phyloP scores from a whole-genome alignment of 2,113 vertebrate species.

The Sterna hirundo region DNA sequence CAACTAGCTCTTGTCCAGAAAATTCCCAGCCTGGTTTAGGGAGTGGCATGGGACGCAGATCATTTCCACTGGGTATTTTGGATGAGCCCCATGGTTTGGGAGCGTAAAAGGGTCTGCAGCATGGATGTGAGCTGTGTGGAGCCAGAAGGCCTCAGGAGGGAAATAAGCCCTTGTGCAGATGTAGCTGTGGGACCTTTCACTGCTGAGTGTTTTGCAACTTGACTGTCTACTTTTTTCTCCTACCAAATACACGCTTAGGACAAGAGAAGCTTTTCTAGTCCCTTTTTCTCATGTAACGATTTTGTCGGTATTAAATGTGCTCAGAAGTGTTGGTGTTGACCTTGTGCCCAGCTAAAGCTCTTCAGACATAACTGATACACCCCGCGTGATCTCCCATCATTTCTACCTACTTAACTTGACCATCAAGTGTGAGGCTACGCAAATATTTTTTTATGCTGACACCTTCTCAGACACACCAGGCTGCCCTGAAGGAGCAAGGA shows the following conservation, averaged over 20 bases:
- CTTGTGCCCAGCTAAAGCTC: background rate
- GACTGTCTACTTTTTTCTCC: background rate
- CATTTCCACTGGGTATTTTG: background rate
- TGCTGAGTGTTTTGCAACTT: background rate
- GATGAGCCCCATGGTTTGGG: background rate
- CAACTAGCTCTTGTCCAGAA: background rate
- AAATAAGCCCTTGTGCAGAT: background rate
- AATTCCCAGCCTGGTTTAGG: background rate
- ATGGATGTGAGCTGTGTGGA: background rate
- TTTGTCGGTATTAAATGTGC: background rate
- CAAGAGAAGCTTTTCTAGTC: background rate
- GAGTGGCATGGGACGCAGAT: background rate
- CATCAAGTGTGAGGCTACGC: background rate
- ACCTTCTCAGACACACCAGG: background rate
- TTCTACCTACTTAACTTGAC: background rate
- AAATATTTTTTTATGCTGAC: background rate
- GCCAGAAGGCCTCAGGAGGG: background rate
- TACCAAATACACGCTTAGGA: background rate
- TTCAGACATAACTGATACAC: background rate
- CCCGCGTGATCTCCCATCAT: rapidly evolving
- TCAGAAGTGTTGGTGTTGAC: background rate
- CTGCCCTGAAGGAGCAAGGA: background rate
- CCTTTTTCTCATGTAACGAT: background rate
- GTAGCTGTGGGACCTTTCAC: background rate
- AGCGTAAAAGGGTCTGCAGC: background rate